Conservation (phyloP, 2,113 vertebrate genomes). For the Argyrosomus japonicus region DNA sequence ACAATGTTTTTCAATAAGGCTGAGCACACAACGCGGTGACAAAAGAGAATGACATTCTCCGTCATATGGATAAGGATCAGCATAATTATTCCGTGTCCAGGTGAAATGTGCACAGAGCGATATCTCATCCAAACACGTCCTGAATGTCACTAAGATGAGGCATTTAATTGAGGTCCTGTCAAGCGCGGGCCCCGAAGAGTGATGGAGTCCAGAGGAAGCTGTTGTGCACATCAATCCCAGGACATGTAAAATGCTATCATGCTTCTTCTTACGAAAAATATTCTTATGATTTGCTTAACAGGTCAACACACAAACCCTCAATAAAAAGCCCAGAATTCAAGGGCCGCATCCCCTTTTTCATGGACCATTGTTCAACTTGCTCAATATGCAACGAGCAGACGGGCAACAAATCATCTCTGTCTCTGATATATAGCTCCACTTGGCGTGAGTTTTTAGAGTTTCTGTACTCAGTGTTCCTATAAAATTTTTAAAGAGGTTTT, state of each 20-base stretch:
- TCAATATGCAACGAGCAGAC: background rate
- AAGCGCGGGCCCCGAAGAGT: background rate
- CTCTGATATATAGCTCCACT: background rate
- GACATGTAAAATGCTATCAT: background rate
- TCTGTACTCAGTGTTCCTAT: background rate
- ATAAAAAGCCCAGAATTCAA: background rate
- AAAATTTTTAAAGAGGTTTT: background rate
- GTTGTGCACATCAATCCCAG: constrained; percentile 26
- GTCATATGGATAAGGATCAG: constrained; percentile 18
- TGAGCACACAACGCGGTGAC: background rate
- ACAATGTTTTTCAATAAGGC: constrained; percentile 20
- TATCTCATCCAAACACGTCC: constrained; percentile 44
- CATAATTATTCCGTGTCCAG: constrained; percentile 38
- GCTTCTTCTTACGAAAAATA: background rate
- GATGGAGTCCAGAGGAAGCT: constrained; percentile 35
- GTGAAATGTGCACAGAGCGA: constrained; percentile 15
- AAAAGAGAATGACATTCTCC: constrained; percentile 13
- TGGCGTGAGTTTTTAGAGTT: background rate
- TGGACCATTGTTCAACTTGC: background rate
- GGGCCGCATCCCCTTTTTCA: background rate
- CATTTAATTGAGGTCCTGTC: constrained; percentile 60
- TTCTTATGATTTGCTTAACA: constrained; percentile 22
- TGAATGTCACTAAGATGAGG: constrained; percentile 41
- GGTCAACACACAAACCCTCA: background rate
- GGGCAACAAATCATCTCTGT: background rate